Evolutionary conservation across 2,113 vertebrate genomes (phyloP).

Genomic region (Pithys albifrons): DNA sequence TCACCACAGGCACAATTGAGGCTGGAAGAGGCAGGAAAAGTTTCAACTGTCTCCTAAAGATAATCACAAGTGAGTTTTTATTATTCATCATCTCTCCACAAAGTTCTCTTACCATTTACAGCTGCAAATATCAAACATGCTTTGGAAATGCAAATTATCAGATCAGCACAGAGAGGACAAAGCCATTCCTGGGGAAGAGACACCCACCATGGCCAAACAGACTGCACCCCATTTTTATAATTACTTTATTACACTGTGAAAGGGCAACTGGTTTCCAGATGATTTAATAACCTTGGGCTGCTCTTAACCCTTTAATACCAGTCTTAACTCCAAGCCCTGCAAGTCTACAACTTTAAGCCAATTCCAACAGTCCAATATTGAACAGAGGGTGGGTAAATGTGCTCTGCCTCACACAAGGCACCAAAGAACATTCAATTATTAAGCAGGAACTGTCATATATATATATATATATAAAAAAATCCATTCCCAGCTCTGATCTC

Average conservation of each 20-base stretch:
- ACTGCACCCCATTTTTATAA: slow-evolving; percentile 42
- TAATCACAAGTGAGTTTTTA: background rate
- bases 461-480: background rate
- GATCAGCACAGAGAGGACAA: slow-evolving; percentile 18
- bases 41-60: background rate
- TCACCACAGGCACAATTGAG: rapidly evolving
- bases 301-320: slow-evolving; percentile 72
- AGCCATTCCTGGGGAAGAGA: slow-evolving; percentile 5
- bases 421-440: slow-evolving; percentile 78
- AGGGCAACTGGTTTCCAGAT: slow-evolving; percentile 67
- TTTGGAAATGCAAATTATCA: slow-evolving; percentile 9
- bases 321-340: slow-evolving; percentile 66
- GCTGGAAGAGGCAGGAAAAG: background rate
- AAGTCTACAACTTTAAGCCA: background rate
- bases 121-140: background rate
- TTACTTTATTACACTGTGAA: slow-evolving; percentile 43
- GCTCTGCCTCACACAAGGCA: slow-evolving; percentile 48
- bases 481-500: slow-evolving; percentile 60
- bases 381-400: background rate
- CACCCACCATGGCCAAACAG: slow-evolving; percentile 35
- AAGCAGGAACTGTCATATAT: slow-evolving; percentile 37
- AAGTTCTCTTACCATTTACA: background rate
- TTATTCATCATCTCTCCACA: background rate
- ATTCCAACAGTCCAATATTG: background rate
- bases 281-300: slow-evolving; percentile 80